phyloP scores from a whole-genome alignment of 2,113 vertebrate genomes.

The Sinosuthora webbiana region DNA sequence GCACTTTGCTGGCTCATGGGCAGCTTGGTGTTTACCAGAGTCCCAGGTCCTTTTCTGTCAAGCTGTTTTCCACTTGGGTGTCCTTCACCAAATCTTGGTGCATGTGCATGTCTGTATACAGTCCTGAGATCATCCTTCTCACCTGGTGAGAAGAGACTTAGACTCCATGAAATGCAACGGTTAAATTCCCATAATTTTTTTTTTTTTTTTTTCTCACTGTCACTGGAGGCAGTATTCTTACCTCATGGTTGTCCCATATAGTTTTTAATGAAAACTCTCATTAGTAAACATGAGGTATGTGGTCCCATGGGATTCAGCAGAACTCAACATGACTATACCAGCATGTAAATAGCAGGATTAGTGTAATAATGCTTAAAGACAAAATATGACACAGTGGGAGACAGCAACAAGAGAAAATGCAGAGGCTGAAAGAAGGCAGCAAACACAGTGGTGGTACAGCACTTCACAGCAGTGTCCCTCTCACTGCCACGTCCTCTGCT shows the following conservation, averaged over 20 bases:
- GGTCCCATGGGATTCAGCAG: neutral
- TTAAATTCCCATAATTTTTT: neutral
- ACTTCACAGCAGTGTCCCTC: neutral
- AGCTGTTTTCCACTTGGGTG: neutral
- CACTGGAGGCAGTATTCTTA: neutral
- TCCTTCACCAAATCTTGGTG: neutral
- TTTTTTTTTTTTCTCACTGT: neutral
- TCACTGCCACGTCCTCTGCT: neutral
- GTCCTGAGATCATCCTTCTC: neutral
- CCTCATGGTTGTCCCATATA: neutral
- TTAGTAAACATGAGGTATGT: neutral
- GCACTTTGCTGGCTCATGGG: neutral
- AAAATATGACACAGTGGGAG: neutral
- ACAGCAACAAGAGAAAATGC: neutral
- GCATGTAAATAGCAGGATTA: constrained; percentile 13
- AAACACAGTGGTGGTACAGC: neutral
- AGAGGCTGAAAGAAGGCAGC: neutral
- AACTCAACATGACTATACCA: neutral
- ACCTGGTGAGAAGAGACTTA: neutral
- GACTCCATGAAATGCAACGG: neutral
- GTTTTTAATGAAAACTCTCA: neutral
- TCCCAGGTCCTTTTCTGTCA: neutral
- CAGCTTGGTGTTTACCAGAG: neutral
- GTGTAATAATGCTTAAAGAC: neutral
- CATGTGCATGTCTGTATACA: neutral